phyloP scores from a whole-genome alignment of 92 coral and sea anemone genomes.

The Epizoanthus illoricatus region DNA sequence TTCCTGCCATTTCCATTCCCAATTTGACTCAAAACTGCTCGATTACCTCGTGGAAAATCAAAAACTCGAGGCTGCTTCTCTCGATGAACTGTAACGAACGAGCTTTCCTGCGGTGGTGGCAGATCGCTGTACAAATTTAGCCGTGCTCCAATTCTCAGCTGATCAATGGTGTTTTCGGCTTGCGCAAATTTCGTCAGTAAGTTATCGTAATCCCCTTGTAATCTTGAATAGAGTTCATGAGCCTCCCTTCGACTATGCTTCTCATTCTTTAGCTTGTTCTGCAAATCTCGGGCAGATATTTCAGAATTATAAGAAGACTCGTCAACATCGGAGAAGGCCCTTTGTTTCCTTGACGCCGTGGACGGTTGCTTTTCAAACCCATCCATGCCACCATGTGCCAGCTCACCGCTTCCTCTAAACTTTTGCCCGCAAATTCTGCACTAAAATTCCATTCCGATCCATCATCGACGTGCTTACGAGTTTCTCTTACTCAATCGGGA shows the following conservation, averaged over 20 bases:
- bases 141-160: conserved; percentile 91
- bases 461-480: neutral
- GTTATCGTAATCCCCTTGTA: conserved; percentile 90
- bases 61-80: conserved; percentile 74
- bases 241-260: conserved; percentile 59
- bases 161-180: conserved; percentile 98
- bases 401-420: conserved; percentile 11
- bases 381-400: conserved; percentile 53
- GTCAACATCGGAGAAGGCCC: conserved; percentile 53
- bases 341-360: conserved; percentile 51
- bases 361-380: conserved; percentile 75
- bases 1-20: conserved; percentile 40
- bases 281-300: conserved; percentile 60
- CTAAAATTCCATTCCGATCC: conserved; percentile 6
- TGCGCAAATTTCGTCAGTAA: conserved; percentile 86
- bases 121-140: conserved; percentile 93
- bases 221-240: conserved; percentile 73
- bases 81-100: conserved; percentile 55
- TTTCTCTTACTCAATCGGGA: neutral
- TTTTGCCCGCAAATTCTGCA: neutral
- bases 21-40: conserved; percentile 69
- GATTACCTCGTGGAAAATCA: conserved; percentile 70
- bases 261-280: conserved; percentile 51
- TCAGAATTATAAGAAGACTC: conserved; percentile 63
- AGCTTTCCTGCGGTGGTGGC: conserved; percentile 81